Evolutionary conservation across 2,797 vertebrate genomes (phyloP).

Genomic region (Crax fasciolata): DNA sequence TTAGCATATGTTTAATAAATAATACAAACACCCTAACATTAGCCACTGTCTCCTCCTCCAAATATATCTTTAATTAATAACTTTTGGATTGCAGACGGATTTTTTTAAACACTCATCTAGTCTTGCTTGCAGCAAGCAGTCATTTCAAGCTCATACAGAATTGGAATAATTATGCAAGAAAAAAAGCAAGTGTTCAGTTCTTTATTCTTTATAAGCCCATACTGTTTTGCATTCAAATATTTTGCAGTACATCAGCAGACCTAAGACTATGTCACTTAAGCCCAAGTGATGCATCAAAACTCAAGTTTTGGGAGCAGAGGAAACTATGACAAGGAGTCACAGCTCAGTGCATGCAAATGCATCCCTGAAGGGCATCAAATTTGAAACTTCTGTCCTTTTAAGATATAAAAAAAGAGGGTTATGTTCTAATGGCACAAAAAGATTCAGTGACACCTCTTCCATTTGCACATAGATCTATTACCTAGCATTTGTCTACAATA

Average conservation of each 20-base stretch:
- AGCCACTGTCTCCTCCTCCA: background rate
- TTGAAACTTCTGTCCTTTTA: background rate
- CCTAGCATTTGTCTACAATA: background rate
- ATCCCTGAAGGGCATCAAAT: background rate
- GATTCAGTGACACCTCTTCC: rapidly evolving
- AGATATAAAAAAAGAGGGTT: background rate
- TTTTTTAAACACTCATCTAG: background rate
- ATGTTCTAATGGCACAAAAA: background rate
- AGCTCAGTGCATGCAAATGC: background rate
- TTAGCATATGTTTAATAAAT: background rate
- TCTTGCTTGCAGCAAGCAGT: background rate
- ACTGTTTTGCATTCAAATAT: background rate
- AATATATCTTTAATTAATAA: background rate
- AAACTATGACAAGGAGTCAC: background rate
- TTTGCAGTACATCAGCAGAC: background rate
- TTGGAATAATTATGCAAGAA: background rate
- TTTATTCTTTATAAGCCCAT: background rate
- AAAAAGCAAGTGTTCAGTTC: background rate
- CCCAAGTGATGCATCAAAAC: background rate
- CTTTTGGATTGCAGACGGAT: background rate
- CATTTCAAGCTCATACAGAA: background rate
- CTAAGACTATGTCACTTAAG: background rate
- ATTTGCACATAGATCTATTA: rapidly evolving
- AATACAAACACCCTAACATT: background rate
- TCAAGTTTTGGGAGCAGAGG: background rate